Conservation (phyloP, 2,888 invertebrate genomes). For the Limnephilus auricula region DNA sequence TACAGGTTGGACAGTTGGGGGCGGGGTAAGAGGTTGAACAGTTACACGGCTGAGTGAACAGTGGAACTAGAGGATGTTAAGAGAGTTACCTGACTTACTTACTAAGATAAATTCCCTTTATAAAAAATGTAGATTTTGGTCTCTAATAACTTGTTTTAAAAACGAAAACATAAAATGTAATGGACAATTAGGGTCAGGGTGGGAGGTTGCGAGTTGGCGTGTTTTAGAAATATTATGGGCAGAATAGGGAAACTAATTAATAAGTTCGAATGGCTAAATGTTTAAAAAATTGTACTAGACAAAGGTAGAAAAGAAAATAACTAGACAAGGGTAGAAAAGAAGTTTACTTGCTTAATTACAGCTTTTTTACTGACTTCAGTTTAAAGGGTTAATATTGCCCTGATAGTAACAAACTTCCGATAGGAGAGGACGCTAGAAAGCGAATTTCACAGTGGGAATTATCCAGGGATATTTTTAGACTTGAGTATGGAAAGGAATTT, state of each 20-base stretch:
- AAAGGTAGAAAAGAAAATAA: neutral
- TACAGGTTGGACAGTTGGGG: no score
- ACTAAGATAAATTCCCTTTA: no score
- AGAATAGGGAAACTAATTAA: neutral
- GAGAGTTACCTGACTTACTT: no score
- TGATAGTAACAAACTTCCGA: neutral
- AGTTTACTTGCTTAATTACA: neutral
- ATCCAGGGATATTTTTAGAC: neutral
- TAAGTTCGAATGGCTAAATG: neutral
- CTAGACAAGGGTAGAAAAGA: neutral
- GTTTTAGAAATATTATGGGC: neutral
- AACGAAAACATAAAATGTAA: no score
- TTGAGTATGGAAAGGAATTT: neutral
- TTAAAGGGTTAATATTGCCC: neutral
- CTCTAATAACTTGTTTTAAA: no score
- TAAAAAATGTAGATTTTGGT: no score
- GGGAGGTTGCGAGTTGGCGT: neutral
- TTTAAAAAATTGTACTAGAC: neutral
- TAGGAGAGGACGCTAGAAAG: neutral
- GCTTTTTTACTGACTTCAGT: neutral
- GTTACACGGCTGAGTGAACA: no score
- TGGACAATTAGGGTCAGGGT: no score
- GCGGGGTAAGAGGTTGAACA: no score
- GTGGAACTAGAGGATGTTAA: no score
- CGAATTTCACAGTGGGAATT: neutral